Evolutionary conservation across 1,140 invertebrate species (phyloP).

Genomic region (Drosophila navojoa): DNA sequence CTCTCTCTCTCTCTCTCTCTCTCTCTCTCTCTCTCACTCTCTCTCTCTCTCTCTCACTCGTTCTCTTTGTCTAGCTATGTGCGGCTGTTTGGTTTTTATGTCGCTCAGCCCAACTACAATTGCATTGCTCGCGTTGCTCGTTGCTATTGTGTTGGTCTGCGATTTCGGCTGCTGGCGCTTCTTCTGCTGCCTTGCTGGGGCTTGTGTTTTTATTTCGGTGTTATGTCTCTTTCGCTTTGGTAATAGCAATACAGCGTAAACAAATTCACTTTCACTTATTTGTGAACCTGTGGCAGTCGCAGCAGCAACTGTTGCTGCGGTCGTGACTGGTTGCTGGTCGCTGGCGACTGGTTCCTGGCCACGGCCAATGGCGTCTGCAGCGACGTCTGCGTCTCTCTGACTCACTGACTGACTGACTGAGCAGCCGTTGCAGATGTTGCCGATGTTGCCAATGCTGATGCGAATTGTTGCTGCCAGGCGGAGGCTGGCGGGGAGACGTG

Average conservation of each 20-base stretch:
- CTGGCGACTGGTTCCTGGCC: slow-evolving; percentile 42
- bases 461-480: not conserved
- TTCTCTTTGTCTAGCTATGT: too few species aligned
- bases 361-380: slow-evolving; percentile 40
- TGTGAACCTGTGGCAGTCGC: slow-evolving; percentile 60
- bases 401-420: slow-evolving; percentile 71
- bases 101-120: slow-evolving; percentile 15
- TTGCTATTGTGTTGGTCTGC: slow-evolving; percentile 5
- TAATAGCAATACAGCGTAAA: slow-evolving; percentile 80
- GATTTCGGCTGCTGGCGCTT: slow-evolving; percentile 7
- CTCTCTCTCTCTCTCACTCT: not conserved
- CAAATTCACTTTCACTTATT: slow-evolving; percentile 82
- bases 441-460: slow-evolving; percentile 5
- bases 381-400: slow-evolving; percentile 44
- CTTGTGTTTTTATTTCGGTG: slow-evolving; percentile 31
- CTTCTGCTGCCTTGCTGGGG: not conserved
- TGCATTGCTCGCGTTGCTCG: slow-evolving; percentile 15
- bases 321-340: slow-evolving; percentile 29
- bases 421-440: slow-evolving; percentile 24
- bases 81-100: not conserved
- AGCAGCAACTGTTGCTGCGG: slow-evolving; percentile 21
- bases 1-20: slow-evolving; percentile 1
- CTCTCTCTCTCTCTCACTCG: not conserved
- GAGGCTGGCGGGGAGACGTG: not conserved
- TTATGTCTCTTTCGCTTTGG: slow-evolving; percentile 72